Evolutionary conservation across 2,888 invertebrate species (phyloP), one percentile per base, ranked within the genome.

Genomic region (Epinotia nisella): DNA sequence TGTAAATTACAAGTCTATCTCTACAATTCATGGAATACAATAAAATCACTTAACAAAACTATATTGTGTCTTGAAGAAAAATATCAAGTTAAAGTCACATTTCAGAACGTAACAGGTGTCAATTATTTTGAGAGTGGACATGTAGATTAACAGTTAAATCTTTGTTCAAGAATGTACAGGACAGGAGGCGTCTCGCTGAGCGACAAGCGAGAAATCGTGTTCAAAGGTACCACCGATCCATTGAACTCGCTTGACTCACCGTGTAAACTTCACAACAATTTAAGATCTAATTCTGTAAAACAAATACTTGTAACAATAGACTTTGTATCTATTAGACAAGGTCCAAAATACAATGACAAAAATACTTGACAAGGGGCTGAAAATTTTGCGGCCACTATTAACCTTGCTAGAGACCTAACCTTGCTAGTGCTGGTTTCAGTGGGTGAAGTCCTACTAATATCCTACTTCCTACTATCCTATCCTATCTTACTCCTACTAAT

Each of bases 201-300:
- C 24, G 71, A 67, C 71, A 67, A 41, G n/a, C 71, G 71, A 15
- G 29, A 67, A 71, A 71, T 71, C 66, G 45, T 17, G 19, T 29
- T 71, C 11, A 53, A 55, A 71, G 55, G 41, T 66, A 45, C 41
- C 59, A 29, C 17, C 58, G 21, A 71, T 60, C 71, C 60, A 60
- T 66, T 60, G 71, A 71, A 66, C 60, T 67, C 41, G 71, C 45
- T 66, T 55, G 66, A 66, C 45, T 70, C 70, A 64, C 56, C 21
- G 24, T 24, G 55, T 66, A 55, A 39, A 41, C 21, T 56, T 56
- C n/a, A n/a, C 15, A n/a, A 55, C 39, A 11, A 56, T 66, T 66
- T 56, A 55, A 24, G 4, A 41, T n/a, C 9, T 41, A 5, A 65
- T 39, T n/a, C n/a, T 24, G 41, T 55, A 39, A 39, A 55, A 39